Evolutionary conservation across 2,888 invertebrate genomes (phyloP).

Genomic region (Darwinula stevensoni): DNA sequence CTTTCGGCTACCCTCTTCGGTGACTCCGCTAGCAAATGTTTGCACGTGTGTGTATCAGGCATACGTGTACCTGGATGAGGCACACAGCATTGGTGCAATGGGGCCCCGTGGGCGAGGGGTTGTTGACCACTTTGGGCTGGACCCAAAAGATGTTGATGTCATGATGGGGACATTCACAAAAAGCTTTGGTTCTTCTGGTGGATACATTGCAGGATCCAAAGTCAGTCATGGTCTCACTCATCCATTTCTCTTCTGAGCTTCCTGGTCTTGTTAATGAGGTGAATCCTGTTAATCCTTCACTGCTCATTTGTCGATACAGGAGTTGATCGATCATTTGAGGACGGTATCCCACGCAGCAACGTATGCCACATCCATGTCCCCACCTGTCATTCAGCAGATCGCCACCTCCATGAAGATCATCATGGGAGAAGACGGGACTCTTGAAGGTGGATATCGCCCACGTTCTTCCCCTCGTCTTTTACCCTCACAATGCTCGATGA

Average conservation of each 20-base stretch:
- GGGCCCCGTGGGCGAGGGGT: constrained; percentile 63
- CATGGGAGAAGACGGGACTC: constrained; percentile 24
- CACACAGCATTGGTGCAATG: constrained; percentile 85
- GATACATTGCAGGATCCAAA: constrained; percentile 75
- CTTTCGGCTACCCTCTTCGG: too few species aligned
- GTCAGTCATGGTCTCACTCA: constrained; percentile 16
- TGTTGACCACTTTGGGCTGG: constrained; percentile 50
- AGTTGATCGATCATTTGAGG: constrained; percentile 42
- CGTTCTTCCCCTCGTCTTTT: too few species aligned
- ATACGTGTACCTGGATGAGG: constrained; percentile 88
- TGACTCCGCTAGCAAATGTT: too few species aligned
- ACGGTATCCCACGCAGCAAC: constrained; percentile 48
- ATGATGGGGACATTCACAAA: constrained; percentile 97
- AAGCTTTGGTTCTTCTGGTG: constrained; percentile 89
- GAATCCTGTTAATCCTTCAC: too few species aligned
- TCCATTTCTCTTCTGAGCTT: constrained; percentile 6
- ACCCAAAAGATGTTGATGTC: constrained; percentile 51
- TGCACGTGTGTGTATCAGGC: too few species aligned
- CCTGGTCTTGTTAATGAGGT: too few species aligned
- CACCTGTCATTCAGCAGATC: constrained; percentile 70
- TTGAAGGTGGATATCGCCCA: too few species aligned
- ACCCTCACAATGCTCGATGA: too few species aligned
- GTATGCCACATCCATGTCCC: constrained; percentile 64
- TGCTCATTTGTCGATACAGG: too few species aligned
- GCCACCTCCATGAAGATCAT: constrained; percentile 32